phyloP scores from a whole-genome alignment of 2,113 vertebrate genomes.

The Cynocephalus volans region DNA sequence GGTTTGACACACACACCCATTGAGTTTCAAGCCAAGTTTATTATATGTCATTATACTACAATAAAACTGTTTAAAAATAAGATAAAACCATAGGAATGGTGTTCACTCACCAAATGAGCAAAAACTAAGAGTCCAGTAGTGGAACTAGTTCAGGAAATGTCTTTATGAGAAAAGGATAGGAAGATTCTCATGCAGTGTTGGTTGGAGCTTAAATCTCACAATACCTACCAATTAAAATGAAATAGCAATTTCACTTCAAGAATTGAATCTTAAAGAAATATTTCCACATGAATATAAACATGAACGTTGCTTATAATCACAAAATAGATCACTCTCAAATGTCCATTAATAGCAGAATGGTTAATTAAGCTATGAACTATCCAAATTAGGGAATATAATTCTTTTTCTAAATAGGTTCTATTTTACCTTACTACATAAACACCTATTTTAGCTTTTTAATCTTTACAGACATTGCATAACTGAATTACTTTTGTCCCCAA shows the following conservation, averaged over 20 bases:
- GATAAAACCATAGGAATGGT: background rate
- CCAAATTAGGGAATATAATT: background rate
- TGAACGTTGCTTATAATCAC: constrained; percentile 11
- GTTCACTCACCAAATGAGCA: background rate
- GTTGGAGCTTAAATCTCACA: background rate
- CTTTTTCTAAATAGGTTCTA: constrained; percentile 42
- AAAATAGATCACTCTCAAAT: constrained; percentile 39
- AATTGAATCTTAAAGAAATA: constrained; percentile 55
- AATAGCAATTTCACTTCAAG: background rate
- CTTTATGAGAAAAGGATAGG: too few species aligned
- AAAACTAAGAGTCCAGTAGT: background rate
- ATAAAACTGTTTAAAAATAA: constrained; percentile 9
- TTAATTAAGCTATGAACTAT: constrained; percentile 36
- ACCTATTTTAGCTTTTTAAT: background rate
- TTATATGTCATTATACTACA: background rate
- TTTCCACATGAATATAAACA: constrained; percentile 43
- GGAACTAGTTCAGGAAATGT: too few species aligned
- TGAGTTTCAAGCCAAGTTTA: background rate
- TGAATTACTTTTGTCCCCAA: constrained; percentile 60
- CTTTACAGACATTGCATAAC: background rate
- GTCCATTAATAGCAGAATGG: background rate
- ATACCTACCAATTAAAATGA: constrained; percentile 1
- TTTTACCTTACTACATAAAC: constrained; percentile 49
- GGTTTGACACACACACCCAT: background rate
- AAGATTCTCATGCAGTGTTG: background rate